Base-by-base conservation (phyloP, 2,888 invertebrate genomes). In the Trissonchulus sp. region DNA sequence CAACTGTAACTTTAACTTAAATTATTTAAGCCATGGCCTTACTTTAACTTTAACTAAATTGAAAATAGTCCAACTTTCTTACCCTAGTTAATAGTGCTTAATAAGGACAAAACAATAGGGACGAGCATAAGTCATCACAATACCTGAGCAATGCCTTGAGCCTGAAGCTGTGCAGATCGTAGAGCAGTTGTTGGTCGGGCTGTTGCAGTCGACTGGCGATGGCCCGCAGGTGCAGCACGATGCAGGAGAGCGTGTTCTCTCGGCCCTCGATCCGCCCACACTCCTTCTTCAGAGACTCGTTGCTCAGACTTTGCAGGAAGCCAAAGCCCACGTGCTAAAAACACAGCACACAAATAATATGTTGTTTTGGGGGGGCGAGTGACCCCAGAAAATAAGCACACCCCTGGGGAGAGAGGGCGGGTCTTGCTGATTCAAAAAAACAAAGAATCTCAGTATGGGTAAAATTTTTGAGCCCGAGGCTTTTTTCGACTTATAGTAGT, bases 231-330 rank as follows among this genome's bases (percentile, higher is more conserved):
- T 93, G 91, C 87, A 94, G 92, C 78, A 97, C 93, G 84, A 97
- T 93, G 79, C 93, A 92, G 78, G 96, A 94, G 79, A 97, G 91
- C 87, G 97, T 97, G 85, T 94, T 96, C 87, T 96, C 96, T 78
- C 93, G 85, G 86, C 96, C 93, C 77, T 86, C 86, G 83, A 91
- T 92, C 84, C 95, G 93, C 1, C 94, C 8, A n/a, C 34, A 93
- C 87, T 97, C 97, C 80, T 93, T 91, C 85, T 97, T 97, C 77
- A 97, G 86, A 85, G 97, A 96, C 78, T 95, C 95, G 85, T 97
- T 96, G 33, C 94, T 93, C 83, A 97, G 88, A 86, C 92, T 92
- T 84, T 96, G 93, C 84, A 97, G 88, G 83, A 94, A 90, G 82
- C 91, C 90, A 78, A 94, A 92, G 80, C 95, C 92, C 86, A 93